These are phyloP conservation scores for Ia io DNA, from an alignment of 2,113 vertebrate species.

Conservation along the genomic window DNA sequence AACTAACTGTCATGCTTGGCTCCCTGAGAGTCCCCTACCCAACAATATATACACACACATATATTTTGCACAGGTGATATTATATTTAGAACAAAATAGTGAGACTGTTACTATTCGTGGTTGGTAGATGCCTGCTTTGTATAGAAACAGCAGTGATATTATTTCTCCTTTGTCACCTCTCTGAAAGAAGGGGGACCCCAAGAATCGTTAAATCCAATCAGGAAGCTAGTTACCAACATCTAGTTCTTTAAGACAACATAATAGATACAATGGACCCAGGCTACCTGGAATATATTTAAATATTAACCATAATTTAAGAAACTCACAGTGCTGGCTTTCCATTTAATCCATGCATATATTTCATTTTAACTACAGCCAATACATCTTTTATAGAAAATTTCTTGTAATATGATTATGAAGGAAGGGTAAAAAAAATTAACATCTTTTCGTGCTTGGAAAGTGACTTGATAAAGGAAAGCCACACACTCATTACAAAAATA, in stretches of 20 bases:
- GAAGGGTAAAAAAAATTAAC: constrained; percentile 77
- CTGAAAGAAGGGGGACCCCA: not conserved
- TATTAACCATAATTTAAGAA: constrained; percentile 18
- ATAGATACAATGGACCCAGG: not conserved
- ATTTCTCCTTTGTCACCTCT: constrained; percentile 24
- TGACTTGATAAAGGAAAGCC: constrained; percentile 74
- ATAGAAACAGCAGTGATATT: not conserved
- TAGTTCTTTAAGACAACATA: not conserved
- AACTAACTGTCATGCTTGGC: constrained; percentile 75
- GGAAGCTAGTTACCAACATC: not conserved
- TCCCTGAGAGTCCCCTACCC: constrained; percentile 56
- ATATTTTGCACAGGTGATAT: constrained; percentile 48
- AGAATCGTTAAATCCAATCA: not conserved
- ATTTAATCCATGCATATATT: constrained; percentile 69
- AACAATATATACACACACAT: not conserved
- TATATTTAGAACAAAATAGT: constrained; percentile 70
- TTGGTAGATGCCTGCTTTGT: constrained; percentile 33
- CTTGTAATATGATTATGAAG: constrained; percentile 70
- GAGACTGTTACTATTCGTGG: not conserved
- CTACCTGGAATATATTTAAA: not conserved
- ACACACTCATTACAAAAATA: constrained; percentile 76
- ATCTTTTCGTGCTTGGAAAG: constrained; percentile 66
- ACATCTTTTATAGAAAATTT: constrained; percentile 79
- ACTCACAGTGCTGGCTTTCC: constrained; percentile 19
- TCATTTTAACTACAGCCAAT: constrained; percentile 72